Base-by-base conservation (phyloP, 2,888 invertebrate genomes). In the Dugesia japonica region DNA sequence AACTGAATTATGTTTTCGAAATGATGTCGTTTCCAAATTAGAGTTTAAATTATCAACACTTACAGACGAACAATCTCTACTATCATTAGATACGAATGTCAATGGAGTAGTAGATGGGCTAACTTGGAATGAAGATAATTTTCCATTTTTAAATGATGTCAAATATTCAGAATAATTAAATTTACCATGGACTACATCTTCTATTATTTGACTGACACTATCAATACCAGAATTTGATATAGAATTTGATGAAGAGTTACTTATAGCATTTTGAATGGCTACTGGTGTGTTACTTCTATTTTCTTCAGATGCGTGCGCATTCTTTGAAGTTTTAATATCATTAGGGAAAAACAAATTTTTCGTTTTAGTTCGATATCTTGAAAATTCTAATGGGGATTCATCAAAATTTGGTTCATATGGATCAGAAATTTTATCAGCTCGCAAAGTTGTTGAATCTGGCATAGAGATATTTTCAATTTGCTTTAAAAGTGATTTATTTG, bases 381-480 rank as follows among this genome's bases (percentile, higher is more conserved):
- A 56, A 23, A 56, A 56, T 42, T 75, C 75, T 26, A 71, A 71
- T 20, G 76, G 72, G 4, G 76, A 72, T 31, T 77, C 77, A 27
- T 77, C 77, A 56, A 77, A 77, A 31, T 77, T 77, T 7, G 77
- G 77, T 28, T 77, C 77, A 77, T 77, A 77, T 28, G 77, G 77
- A 26, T 77, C 77, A 9, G 56, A 56, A 23, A 56, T n/a, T 56
- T 56, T 56, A 9, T 56, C 56, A 1, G 56, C 1, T 7, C 7
- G 23, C 4, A n/a, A 56, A 20, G 23, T 20, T 56, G 56, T n/a
- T 20, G 56, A 20, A 13, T 56, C 56, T 56, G 56, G 17, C n/a
- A 56, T 23, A 4, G 56, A n/a, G 1, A 56, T 56, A n/a, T n/a
- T 56, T 56, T 56, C 56, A n/a, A 23, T 56, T 4, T 56, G 56